phyloP scores from a whole-genome alignment of 2,113 vertebrate genomes.

The Andinoacara biseriatus region DNA sequence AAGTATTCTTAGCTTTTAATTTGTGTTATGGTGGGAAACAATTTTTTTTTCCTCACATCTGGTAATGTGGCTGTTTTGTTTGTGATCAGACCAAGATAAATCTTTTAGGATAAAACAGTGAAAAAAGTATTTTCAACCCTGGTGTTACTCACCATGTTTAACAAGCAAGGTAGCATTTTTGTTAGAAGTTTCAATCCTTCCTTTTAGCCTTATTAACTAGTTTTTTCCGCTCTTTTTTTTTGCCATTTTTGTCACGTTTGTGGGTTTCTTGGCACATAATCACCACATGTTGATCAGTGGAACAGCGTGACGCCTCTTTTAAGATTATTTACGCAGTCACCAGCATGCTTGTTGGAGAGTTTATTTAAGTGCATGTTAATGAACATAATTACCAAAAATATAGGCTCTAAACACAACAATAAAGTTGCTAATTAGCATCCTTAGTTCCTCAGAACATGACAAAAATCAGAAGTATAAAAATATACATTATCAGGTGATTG shows the following conservation, averaged over 20 bases:
- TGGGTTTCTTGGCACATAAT: not conserved
- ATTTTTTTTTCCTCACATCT: no score
- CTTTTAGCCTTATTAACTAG: not conserved
- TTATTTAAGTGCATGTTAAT: conserved; percentile 3
- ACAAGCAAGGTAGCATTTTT: not conserved
- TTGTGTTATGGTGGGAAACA: not conserved
- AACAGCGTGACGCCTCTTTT: not conserved
- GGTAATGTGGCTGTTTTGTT: not conserved
- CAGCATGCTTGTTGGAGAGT: not conserved
- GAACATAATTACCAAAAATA: not conserved
- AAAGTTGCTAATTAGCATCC: not conserved
- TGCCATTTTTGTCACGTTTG: not conserved
- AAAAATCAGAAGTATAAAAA: not conserved
- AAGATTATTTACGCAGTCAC: not conserved
- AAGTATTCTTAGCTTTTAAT: not conserved
- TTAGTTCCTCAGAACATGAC: not conserved
- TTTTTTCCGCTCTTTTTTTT: not conserved
- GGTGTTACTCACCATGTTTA: not conserved
- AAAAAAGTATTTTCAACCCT: not conserved
- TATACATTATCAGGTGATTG: not conserved
- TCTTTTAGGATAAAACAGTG: not conserved
- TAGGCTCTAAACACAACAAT: not conserved
- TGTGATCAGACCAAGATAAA: not conserved
- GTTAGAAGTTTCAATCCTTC: not conserved
- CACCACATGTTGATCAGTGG: not conserved